Conservation (phyloP, 2,113 vertebrate species). For the Marmota monax region DNA sequence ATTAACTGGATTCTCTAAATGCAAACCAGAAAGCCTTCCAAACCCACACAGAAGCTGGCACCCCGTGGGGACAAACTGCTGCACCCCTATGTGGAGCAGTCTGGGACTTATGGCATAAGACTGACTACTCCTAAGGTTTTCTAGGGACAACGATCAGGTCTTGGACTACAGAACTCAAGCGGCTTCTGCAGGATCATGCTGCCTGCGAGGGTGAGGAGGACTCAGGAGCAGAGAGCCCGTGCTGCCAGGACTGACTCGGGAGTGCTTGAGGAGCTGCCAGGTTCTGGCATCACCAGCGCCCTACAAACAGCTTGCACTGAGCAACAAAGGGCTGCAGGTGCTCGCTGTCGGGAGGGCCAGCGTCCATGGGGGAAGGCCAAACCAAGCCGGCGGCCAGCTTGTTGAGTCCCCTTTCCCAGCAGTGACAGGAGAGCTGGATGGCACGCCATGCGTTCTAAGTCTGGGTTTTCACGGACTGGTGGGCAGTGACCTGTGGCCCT, state of each 20-base stretch:
- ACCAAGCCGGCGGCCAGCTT: too few species aligned
- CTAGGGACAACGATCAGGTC: too few species aligned
- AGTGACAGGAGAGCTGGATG: too few species aligned
- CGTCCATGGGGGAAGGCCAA: too few species aligned
- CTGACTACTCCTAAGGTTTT: background rate
- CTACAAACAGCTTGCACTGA: background rate
- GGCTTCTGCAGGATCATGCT: too few species aligned
- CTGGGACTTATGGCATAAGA: background rate
- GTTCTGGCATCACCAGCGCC: background rate
- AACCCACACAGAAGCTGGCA: background rate
- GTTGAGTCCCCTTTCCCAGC: background rate
- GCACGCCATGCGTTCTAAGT: fast-evolving
- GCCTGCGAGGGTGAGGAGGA: background rate
- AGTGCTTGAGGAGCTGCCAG: too few species aligned
- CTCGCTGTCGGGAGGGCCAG: background rate
- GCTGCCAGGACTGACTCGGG: background rate
- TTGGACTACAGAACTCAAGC: too few species aligned
- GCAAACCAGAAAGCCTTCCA: background rate
- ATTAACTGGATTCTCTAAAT: background rate
- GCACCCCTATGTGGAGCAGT: background rate
- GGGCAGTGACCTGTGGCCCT: background rate
- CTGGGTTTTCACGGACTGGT: background rate
- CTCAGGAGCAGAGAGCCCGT: background rate
- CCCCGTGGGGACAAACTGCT: background rate
- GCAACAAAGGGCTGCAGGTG: background rate